phyloP scores from a whole-genome alignment of 1,140 invertebrate species.

The Papilio glaucus region DNA sequence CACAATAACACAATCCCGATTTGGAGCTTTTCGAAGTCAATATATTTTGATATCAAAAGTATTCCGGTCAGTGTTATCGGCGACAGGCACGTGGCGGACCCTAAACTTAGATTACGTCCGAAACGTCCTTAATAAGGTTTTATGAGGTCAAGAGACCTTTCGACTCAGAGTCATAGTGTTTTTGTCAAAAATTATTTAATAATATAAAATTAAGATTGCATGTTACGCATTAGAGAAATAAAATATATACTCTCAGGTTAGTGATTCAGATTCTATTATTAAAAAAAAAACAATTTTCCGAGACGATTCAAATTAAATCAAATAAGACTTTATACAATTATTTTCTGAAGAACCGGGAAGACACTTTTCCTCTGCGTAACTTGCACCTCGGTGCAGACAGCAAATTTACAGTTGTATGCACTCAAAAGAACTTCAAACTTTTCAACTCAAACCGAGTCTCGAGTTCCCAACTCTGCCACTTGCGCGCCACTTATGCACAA shows the following conservation, averaged over 20 bases:
- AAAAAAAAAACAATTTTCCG: too few species aligned
- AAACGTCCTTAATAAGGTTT: constrained; percentile 1
- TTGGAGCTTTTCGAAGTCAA: too few species aligned
- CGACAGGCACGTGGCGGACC: background rate
- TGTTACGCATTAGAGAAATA: too few species aligned
- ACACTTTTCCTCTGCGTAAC: background rate
- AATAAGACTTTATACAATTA: too few species aligned
- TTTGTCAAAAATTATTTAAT: background rate
- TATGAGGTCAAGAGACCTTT: constrained; percentile 5
- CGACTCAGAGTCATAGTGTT: background rate
- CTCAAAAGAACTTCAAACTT: constrained; percentile 3
- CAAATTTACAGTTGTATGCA: background rate
- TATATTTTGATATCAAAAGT: background rate
- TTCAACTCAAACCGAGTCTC: background rate
- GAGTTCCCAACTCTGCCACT: background rate
- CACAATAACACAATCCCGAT: too few species aligned
- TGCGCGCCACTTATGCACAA: background rate
- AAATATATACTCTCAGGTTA: too few species aligned
- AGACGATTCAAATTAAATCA: too few species aligned
- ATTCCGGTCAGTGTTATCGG: background rate
- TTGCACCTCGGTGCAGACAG: background rate
- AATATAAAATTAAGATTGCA: too few species aligned
- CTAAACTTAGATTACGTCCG: constrained; percentile 6
- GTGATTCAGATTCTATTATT: too few species aligned
- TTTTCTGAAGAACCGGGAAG: too few species aligned